Base-by-base conservation (phyloP, 2,888 invertebrate genomes). In the Autographa pulchrina region DNA sequence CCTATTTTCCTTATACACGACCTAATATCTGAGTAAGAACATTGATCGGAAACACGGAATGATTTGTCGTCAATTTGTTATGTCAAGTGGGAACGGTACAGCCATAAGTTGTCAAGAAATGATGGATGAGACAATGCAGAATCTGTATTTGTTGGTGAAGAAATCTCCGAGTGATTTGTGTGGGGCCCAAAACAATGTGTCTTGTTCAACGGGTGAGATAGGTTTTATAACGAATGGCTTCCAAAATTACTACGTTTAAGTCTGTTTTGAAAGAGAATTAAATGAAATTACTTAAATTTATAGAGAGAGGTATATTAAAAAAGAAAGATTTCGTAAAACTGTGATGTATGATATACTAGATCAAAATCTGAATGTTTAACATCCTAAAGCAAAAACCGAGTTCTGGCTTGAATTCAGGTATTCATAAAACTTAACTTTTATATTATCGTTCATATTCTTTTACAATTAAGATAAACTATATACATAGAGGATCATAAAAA, bases 1-100 rank as follows among this genome's bases (percentile, higher is more conserved):
- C 52, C n/a, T 54, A 68, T 68, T 74, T 64, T 54, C 43, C 35
- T 59, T 43, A 5, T 35, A 54, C n/a, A 38, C 35, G 8, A 16
- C 3, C 32, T 32, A 8, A 9, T 13, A 25, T 31, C 16, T n/a
- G 11, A 56, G n/a, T 35, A 56, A 67, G 64, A 73, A 67, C 32
- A 9, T 61, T 68, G 70, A 79, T 75, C 66, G 68, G 65, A 71
- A 72, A 81, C 75, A 54, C 31, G n/a, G 62, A 75, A 72, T 81
- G 78, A 83, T 83, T 83, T 75, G 75, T 71, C 71, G 65, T 74
- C 74, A 68, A 73, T 82, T 82, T 82, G 74, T 83, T 83, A 70
- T 78, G 67, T 68, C 48, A 71, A 82, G 72, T 74, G 65, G 61
- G 72, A 81, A 58, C 68, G 65, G 35, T 68, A 77, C 70, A 72